Conservation (phyloP, 2,797 vertebrate species). For the Helarctos malayanus region DNA sequence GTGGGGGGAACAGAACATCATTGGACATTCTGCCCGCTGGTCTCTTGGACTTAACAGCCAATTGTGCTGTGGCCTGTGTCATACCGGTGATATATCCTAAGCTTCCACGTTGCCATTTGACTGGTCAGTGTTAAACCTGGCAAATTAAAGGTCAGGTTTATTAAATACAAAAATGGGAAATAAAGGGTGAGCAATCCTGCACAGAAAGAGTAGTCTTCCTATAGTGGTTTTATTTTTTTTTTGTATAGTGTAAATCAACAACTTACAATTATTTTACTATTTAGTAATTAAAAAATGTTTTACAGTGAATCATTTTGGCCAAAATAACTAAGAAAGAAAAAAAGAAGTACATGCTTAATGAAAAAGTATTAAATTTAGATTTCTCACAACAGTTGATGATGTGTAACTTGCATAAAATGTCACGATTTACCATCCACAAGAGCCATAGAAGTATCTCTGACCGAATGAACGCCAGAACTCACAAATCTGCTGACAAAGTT, state of each 20-base stretch:
- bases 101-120: background rate
- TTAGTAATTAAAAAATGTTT: background rate
- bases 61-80: background rate
- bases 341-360: background rate
- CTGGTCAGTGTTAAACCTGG: background rate
- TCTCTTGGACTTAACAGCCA: background rate
- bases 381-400: background rate
- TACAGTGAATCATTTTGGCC: background rate
- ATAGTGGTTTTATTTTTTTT: background rate
- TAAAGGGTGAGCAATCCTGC: background rate
- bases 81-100: background rate
- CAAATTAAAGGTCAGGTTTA: background rate
- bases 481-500: background rate
- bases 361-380: background rate
- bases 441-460: background rate
- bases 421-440: background rate
- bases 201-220: background rate
- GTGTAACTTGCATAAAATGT: background rate
- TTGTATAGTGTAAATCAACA: background rate
- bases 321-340: constrained; percentile 7
- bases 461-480: background rate
- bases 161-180: background rate
- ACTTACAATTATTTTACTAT: background rate
- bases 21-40: background rate
- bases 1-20: background rate